phyloP scores from a whole-genome alignment of 1,140 invertebrate genomes.

The Ips nitidus region DNA sequence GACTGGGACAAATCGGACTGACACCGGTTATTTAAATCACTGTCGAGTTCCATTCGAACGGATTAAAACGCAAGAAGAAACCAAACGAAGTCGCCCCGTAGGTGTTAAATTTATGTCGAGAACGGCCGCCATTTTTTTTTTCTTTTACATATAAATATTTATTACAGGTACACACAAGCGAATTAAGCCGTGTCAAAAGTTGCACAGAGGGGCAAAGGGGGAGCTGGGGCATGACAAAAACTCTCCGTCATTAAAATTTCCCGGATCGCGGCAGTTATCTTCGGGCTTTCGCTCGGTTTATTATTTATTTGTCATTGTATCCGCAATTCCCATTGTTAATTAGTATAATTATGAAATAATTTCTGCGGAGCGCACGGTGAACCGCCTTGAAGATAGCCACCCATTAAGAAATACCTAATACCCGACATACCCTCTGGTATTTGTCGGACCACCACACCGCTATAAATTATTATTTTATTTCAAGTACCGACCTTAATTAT shows the following conservation, averaged over 20 bases:
- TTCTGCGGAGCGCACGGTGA: slow-evolving; percentile 12
- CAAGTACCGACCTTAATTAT: slow-evolving; percentile 4
- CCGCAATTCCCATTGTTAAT: slow-evolving; percentile 25
- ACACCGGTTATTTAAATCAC: slow-evolving; percentile 31
- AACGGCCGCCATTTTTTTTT: slow-evolving; percentile 17
- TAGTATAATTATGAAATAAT: slow-evolving; percentile 29
- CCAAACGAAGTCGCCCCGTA: slow-evolving; percentile 25
- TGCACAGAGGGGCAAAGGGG: too few species aligned
- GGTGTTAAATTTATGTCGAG: slow-evolving; percentile 26
- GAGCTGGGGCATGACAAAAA: neutral
- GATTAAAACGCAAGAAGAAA: slow-evolving; percentile 22
- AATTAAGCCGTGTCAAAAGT: too few species aligned
- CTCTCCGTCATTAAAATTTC: neutral
- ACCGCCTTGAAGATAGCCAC: slow-evolving; percentile 19
- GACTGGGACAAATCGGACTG: slow-evolving; percentile 27
- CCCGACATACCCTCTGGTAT: slow-evolving; percentile 18
- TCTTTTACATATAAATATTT: slow-evolving; percentile 17
- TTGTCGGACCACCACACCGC: slow-evolving; percentile 11
- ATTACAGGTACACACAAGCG: slow-evolving; percentile 1
- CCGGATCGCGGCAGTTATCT: slow-evolving; percentile 1
- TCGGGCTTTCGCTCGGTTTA: slow-evolving; percentile 2
- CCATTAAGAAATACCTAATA: slow-evolving; percentile 23
- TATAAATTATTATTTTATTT: slow-evolving; percentile 21
- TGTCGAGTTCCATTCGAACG: slow-evolving; percentile 14
- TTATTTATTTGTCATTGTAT: slow-evolving; percentile 26